Base-by-base conservation (phyloP, 2,113 vertebrate genomes). In the Polypterus senegalus region DNA sequence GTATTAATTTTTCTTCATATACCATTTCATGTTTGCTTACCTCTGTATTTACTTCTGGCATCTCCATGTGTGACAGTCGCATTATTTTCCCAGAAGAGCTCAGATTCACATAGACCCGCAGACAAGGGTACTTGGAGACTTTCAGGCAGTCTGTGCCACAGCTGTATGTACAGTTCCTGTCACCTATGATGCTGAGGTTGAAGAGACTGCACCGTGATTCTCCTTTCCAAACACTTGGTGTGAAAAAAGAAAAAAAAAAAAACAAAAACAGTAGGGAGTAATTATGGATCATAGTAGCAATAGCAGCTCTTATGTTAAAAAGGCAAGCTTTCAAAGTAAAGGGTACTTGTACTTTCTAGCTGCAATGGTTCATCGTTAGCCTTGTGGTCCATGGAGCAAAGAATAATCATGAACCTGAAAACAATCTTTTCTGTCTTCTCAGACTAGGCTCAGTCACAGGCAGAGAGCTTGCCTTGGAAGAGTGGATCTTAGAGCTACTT, bases 51-150 rank as follows among this genome's bases (percentile, higher is more conserved):
- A 79, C 81, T 76, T 91, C 91, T 65, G 92, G 85, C 0, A 89
- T 88, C 71, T 97, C 92, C 69, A 97, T 92, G 78, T 93, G 89
- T 66, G 90, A 89, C 60, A 98, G 85, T n/a, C 88, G 82, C n/a
- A 87, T 67, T 67, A 87, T 89, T 74, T 86, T 87, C 3, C 88
- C 88, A 0, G 92, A 89, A 61, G 86, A 83, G 68, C 90, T 93
- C 70, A 97, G 78, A 71, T 90, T 93, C 66, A 96, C 89, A 0
- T 89, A 93, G 58, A 97, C 91, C 75, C 94, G 93, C 10, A 98
- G 89, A 71, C 94, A 97, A 7, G 93, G 92, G 65, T 93, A 96
- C 64, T 89, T 87, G 49, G 93, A 97, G 46, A 74, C 81, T 70
- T 85, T 92, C 86, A 85, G 83, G 81, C 94, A 96, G 70, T 94